Percentiles rank a stretch among this genome's conserved stretches.
Evolutionary conservation across 2,888 invertebrate genomes (phyloP).

Genomic region (Lithosia quadra): DNA sequence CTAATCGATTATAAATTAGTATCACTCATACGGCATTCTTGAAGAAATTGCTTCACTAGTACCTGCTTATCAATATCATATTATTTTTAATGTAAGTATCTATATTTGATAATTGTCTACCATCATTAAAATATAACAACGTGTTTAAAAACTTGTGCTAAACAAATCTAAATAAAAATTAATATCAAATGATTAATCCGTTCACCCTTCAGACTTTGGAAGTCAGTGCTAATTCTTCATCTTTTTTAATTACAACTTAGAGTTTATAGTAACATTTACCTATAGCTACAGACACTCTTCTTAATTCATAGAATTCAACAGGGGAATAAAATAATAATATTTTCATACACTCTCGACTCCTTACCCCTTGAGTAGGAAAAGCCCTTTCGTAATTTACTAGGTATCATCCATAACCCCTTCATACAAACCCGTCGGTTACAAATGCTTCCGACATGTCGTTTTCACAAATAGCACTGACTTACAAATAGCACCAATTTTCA

Average conservation of each 20-base stretch:
- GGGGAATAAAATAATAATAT: not conserved
- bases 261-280: not conserved
- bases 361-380: too few species aligned
- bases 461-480: not conserved
- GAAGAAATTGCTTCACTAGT: not conserved
- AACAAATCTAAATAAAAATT: not conserved
- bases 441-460: not conserved
- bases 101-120: too few species aligned
- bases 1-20: not conserved
- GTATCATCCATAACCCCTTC: not conserved
- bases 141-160: not conserved
- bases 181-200: not conserved
- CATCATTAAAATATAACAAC: not conserved
- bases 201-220: not conserved
- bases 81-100: too few species aligned
- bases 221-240: not conserved
- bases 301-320: not conserved
- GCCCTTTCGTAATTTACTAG: too few species aligned
- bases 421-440: not conserved
- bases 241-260: not conserved
- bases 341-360: too few species aligned
- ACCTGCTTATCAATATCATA: not conserved
- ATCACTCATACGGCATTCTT: not conserved
- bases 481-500: not conserved
- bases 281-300: not conserved